Evolutionary conservation across 2,797 vertebrate genomes (phyloP).

Genomic region (Phoeniculus purpureus): DNA sequence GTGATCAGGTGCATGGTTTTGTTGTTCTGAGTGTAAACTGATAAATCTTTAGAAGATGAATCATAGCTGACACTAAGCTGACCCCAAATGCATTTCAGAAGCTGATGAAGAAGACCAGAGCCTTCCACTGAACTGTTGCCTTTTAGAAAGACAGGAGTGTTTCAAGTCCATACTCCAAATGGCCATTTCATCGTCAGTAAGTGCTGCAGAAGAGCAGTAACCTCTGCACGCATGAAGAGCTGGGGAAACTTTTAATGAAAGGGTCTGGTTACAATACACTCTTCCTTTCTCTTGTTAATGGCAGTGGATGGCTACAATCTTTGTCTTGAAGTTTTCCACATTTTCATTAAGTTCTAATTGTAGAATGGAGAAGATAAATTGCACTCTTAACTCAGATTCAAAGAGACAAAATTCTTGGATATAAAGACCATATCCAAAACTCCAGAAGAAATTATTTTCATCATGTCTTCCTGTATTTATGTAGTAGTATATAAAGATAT

Average conservation of each 20-base stretch:
- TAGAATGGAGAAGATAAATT: not conserved
- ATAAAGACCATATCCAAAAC: not conserved
- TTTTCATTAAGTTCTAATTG: constrained; percentile 38
- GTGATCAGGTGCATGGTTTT: not conserved
- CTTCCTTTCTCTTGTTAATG: constrained; percentile 20
- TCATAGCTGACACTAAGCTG: constrained; percentile 46
- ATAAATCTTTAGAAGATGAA: constrained; percentile 59
- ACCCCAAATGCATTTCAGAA: constrained; percentile 53
- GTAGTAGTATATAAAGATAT: not conserved
- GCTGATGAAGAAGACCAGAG: constrained; percentile 50
- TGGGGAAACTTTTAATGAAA: constrained; percentile 61
- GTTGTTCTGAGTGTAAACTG: constrained; percentile 48
- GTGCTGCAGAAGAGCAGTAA: constrained; percentile 40
- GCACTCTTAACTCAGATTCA: not conserved
- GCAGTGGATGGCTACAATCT: not conserved
- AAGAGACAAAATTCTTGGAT: not conserved
- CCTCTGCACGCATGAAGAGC: not conserved
- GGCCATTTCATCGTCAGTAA: constrained; percentile 35
- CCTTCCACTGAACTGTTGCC: not conserved
- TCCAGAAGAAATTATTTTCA: not conserved
- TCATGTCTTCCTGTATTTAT: constrained; percentile 8
- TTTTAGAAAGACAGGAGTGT: constrained; percentile 23
- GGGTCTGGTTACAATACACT: not conserved
- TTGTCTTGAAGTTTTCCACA: not conserved
- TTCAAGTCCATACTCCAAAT: constrained; percentile 59